Conservation (phyloP, 2,113 vertebrate species). For the rabbit (Oryctolagus cuniculus) region DNA sequence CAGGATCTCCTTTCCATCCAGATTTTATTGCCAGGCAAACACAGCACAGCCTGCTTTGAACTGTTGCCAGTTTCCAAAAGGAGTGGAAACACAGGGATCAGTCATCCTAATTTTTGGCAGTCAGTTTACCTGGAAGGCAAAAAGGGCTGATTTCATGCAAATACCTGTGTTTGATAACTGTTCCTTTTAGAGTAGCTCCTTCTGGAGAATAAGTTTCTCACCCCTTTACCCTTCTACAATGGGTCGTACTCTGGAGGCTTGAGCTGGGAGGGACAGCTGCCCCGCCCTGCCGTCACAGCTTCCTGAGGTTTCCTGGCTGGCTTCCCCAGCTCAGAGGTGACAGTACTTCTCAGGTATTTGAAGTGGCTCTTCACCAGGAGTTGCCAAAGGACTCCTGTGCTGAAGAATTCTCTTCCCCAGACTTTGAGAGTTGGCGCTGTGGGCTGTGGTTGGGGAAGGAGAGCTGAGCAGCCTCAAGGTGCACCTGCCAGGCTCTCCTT, state of each 20-base stretch:
- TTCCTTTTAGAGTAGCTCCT: neutral
- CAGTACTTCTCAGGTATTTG: neutral
- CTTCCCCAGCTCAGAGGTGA: neutral
- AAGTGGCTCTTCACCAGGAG: neutral
- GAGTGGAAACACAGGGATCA: neutral
- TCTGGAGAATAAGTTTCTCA: neutral
- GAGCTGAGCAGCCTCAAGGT: too few relatives aligned
- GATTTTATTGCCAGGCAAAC: neutral
- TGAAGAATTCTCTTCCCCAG: neutral
- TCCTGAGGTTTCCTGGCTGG: neutral
- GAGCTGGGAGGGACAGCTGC: neutral
- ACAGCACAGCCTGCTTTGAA: constrained; percentile 14
- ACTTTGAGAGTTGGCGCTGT: neutral
- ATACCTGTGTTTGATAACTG: neutral
- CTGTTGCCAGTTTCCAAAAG: constrained; percentile 9
- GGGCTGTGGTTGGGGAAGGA: neutral
- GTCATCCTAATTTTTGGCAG: neutral
- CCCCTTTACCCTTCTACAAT: neutral
- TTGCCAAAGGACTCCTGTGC: neutral
- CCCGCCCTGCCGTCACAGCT: too few relatives aligned
- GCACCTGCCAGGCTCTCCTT: too few relatives aligned
- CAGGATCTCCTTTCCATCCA: neutral
- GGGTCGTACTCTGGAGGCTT: neutral
- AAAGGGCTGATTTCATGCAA: neutral
- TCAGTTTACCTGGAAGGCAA: constrained; percentile 17